These are phyloP conservation scores for Penaeus chinensis DNA, from an alignment of 1,140 invertebrate genomes.

Conservation along the genomic window DNA sequence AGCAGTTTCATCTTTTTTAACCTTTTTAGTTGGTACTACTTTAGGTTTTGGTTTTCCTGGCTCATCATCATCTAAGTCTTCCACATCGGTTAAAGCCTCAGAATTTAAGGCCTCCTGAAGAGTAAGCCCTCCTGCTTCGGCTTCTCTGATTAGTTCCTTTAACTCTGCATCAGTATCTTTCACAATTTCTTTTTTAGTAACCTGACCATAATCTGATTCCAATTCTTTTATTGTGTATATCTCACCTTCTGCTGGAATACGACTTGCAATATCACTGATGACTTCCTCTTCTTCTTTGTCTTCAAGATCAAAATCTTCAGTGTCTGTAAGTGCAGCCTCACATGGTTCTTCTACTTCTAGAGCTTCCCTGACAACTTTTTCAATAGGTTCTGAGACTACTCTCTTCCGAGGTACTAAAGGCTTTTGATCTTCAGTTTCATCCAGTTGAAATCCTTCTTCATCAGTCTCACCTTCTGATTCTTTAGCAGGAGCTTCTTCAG, in stretches of 20 bases:
- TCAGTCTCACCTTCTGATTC: constrained; percentile 47
- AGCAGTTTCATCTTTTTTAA: constrained; percentile 15
- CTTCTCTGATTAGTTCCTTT: constrained; percentile 38
- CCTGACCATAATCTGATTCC: constrained; percentile 30
- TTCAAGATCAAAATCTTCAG: constrained; percentile 50
- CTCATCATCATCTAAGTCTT: constrained; percentile 53
- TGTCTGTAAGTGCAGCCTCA: constrained; percentile 49
- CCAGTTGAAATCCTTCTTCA: constrained; percentile 57
- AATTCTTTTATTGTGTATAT: constrained; percentile 54
- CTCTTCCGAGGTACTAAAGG: constrained; percentile 35
- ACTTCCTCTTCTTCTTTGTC: constrained; percentile 46
- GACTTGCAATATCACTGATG: constrained; percentile 20
- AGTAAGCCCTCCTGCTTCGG: constrained; percentile 37
- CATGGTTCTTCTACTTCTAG: constrained; percentile 42
- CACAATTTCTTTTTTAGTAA: constrained; percentile 44
- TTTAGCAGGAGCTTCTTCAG: constrained; percentile 28
- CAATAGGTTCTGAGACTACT: constrained; percentile 36
- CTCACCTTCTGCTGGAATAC: constrained; percentile 40
- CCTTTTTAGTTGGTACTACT: constrained; percentile 11
- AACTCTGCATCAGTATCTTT: constrained; percentile 31
- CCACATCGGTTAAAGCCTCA: constrained; percentile 54
- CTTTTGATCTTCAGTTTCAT: constrained; percentile 46
- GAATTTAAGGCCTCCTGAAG: constrained; percentile 48
- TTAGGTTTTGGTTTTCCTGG: constrained; percentile 25
- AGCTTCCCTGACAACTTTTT: neutral